Evolutionary conservation across 2,888 invertebrate species (phyloP).

Genomic region (Julus scanicus): DNA sequence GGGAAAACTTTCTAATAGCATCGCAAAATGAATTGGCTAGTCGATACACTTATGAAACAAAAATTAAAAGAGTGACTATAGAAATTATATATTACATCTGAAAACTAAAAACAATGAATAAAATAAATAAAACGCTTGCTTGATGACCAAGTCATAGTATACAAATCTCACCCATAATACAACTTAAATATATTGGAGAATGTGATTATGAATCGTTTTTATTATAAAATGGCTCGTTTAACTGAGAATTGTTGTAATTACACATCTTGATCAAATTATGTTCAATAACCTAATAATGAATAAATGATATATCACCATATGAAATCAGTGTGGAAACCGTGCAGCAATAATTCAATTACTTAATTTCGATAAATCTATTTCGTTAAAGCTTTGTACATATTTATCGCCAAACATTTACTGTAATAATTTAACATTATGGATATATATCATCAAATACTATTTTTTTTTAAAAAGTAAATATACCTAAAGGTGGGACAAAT

Average conservation of each 20-base stretch:
- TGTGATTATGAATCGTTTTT: neutral
- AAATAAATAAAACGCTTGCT: neutral
- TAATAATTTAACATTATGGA: constrained; percentile 35
- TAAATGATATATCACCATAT: constrained; percentile 23
- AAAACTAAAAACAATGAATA: neutral
- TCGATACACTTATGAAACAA: neutral
- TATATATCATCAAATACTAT: neutral
- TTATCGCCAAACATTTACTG: constrained; percentile 18
- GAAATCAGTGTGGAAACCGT: neutral
- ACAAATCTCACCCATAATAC: neutral
- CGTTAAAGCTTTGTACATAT: constrained; percentile 17
- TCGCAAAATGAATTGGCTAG: neutral
- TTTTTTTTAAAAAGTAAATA: neutral
- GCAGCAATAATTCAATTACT: neutral
- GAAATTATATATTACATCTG: neutral
- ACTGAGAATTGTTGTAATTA: neutral
- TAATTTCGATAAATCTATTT: neutral
- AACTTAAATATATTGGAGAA: neutral
- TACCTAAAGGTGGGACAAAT: neutral
- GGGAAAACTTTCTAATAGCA: too few species aligned
- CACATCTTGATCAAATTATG: neutral
- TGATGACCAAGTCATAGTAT: neutral
- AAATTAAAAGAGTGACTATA: neutral
- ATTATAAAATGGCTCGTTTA: constrained; percentile 31
- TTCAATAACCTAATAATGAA: neutral